A percentile compares a stretch with the other conserved stretches of the same genome.
phyloP scores from a whole-genome alignment of 2,888 invertebrate species.

The Cantharis rustica region DNA sequence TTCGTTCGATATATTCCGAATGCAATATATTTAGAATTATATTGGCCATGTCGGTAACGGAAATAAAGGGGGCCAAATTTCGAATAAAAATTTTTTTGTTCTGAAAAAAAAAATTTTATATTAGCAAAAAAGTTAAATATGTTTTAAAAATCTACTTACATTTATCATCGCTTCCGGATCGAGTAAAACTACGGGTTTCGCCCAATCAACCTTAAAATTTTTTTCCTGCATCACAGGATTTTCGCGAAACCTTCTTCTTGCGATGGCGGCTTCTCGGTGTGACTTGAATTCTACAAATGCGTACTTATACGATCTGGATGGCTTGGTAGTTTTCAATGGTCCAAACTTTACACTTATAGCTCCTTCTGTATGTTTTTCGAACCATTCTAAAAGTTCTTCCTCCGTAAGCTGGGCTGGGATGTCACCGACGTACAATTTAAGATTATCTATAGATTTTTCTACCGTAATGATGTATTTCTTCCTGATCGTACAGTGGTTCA shows the following conservation, averaged over 20 bases:
- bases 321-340: slow-evolving; percentile 38
- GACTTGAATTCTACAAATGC: slow-evolving; percentile 82
- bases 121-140: no score
- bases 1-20: no score
- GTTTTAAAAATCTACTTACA: slow-evolving; percentile 54
- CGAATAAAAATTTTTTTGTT: no score
- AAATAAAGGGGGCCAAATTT: no score
- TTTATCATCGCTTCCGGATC: slow-evolving; percentile 72
- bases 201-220: slow-evolving; percentile 79
- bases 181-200: slow-evolving; percentile 77
- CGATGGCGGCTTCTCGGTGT: slow-evolving; percentile 78
- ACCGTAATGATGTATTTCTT: slow-evolving; percentile 64
- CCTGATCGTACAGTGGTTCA: slow-evolving; percentile 65
- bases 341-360: slow-evolving; percentile 72
- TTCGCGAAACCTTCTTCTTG: slow-evolving; percentile 67
- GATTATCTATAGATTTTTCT: slow-evolving; percentile 74
- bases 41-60: no score
- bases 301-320: slow-evolving; percentile 61
- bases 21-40: no score
- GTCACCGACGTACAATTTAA: slow-evolving; percentile 56
- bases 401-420: slow-evolving; percentile 59
- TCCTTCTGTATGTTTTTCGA: slow-evolving; percentile 72
- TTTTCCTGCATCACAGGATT: slow-evolving; percentile 65
- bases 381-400: slow-evolving; percentile 65
- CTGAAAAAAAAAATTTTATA: no score